phyloP scores from a whole-genome alignment of 2,113 vertebrate species.

The Falco punctatus region DNA sequence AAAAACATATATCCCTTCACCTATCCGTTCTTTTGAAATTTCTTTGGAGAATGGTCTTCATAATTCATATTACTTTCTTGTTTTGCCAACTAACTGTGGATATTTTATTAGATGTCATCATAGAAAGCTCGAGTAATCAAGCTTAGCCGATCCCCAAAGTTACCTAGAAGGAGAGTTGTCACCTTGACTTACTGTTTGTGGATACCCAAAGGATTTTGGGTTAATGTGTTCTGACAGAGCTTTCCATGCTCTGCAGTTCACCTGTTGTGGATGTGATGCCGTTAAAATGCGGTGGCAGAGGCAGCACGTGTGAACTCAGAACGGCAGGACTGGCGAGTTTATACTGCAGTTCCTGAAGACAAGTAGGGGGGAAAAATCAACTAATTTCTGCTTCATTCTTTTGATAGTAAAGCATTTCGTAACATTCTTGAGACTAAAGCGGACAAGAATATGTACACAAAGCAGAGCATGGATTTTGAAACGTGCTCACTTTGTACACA shows the following conservation, averaged over 20 bases:
- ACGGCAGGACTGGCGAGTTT: not conserved
- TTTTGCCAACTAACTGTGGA: not conserved
- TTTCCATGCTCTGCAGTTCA: not conserved
- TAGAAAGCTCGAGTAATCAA: not conserved
- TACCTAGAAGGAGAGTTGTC: conserved; percentile 3
- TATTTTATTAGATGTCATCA: not conserved
- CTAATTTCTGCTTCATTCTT: not conserved
- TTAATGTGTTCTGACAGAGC: conserved; percentile 10
- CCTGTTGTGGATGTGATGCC: not conserved
- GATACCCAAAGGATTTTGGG: not conserved
- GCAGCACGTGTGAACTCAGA: not conserved
- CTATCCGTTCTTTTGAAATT: not conserved
- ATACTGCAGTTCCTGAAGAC: not conserved
- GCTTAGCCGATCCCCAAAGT: not conserved
- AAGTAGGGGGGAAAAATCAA: not conserved
- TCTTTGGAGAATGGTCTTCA: not conserved
- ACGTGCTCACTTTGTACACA: not conserved
- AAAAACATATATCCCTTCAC: not conserved
- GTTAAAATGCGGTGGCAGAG: not conserved
- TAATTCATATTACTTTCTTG: not conserved
- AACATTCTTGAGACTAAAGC: not conserved
- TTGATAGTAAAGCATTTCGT: not conserved
- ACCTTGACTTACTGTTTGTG: conserved; percentile 3
- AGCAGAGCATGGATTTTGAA: not conserved
- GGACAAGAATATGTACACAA: not conserved